Conservation (phyloP, 2,113 vertebrate species). For the Notechis scutatus region DNA sequence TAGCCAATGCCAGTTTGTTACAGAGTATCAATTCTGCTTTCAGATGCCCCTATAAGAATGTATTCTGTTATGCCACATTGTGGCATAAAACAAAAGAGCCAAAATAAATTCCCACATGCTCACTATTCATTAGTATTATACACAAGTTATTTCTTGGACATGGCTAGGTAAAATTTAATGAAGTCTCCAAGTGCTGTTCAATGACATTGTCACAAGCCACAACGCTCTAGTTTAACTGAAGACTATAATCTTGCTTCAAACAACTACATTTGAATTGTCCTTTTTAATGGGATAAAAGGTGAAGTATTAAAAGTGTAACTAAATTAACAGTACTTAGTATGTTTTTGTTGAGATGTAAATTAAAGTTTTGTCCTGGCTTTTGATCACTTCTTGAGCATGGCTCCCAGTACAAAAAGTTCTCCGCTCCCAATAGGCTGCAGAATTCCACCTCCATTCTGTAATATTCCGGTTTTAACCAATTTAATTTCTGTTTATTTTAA, state of each 20-base stretch:
- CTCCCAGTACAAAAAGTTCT: background rate
- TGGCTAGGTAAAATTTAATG: background rate
- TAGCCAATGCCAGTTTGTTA: background rate
- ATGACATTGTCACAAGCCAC: background rate
- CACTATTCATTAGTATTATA: background rate
- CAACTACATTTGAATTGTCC: background rate
- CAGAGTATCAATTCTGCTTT: background rate
- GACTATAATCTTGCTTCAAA: background rate
- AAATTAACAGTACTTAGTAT: background rate
- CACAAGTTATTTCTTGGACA: background rate
- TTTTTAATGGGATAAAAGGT: background rate
- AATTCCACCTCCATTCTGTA: no score
- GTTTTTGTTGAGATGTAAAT: background rate
- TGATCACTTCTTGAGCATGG: background rate
- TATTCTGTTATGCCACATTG: background rate
- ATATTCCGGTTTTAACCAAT: no score
- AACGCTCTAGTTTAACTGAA: background rate
- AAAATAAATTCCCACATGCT: background rate
- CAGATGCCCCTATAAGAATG: background rate
- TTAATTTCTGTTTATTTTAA: no score
- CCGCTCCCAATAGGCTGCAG: background rate
- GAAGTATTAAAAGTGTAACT: background rate
- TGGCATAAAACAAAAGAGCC: background rate
- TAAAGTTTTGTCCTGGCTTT: background rate
- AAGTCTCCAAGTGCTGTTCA: background rate